A percentile compares a stretch with the other conserved stretches of the same genome.
These are phyloP conservation scores for Champsocephalus gunnari DNA, from an alignment of 2,797 vertebrate genomes.

Conservation along the genomic window DNA sequence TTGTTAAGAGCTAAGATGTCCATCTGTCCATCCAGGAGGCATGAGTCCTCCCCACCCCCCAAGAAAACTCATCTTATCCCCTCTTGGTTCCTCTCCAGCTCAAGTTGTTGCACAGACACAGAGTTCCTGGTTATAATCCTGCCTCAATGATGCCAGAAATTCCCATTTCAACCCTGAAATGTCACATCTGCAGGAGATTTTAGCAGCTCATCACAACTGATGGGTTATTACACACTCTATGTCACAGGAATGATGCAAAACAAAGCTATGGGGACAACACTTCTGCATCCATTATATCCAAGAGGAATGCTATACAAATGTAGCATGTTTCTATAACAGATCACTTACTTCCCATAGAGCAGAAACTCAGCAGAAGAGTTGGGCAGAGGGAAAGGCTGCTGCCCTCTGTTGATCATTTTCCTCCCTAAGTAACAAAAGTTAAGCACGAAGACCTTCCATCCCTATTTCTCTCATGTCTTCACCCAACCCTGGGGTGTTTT, in stretches of 20 bases:
- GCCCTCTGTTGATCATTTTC: slow-evolving; percentile 60
- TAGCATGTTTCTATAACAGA: slow-evolving; percentile 10
- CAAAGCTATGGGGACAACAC: slow-evolving; percentile 15
- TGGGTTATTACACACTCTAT: slow-evolving; percentile 37
- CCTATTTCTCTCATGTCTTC: slow-evolving; percentile 22
- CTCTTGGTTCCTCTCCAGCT: slow-evolving; percentile 25
- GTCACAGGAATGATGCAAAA: slow-evolving; percentile 42
- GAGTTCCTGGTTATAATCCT: slow-evolving; percentile 43
- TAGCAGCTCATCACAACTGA: slow-evolving; percentile 39
- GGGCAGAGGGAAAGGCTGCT: slow-evolving; percentile 60
- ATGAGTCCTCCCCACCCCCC: slow-evolving; percentile 16
- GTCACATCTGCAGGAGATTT: slow-evolving; percentile 60
- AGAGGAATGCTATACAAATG: neutral
- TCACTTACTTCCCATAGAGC: slow-evolving; percentile 75
- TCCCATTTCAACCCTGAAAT: slow-evolving; percentile 52
- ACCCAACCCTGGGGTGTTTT: slow-evolving; percentile 14
- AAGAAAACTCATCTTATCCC: slow-evolving; percentile 46
- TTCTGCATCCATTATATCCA: slow-evolving; percentile 29
- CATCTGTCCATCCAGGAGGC: slow-evolving; percentile 69
- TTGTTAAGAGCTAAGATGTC: slow-evolving; percentile 69
- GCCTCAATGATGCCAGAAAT: slow-evolving; percentile 36
- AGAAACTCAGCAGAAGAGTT: slow-evolving; percentile 68
- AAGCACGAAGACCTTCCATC: slow-evolving; percentile 30
- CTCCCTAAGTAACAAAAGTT: slow-evolving; percentile 23
- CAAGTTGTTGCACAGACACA: slow-evolving; percentile 22